Evolutionary conservation across 2,888 invertebrate genomes (phyloP).

Genomic region (Troides oblongomaculatus): DNA sequence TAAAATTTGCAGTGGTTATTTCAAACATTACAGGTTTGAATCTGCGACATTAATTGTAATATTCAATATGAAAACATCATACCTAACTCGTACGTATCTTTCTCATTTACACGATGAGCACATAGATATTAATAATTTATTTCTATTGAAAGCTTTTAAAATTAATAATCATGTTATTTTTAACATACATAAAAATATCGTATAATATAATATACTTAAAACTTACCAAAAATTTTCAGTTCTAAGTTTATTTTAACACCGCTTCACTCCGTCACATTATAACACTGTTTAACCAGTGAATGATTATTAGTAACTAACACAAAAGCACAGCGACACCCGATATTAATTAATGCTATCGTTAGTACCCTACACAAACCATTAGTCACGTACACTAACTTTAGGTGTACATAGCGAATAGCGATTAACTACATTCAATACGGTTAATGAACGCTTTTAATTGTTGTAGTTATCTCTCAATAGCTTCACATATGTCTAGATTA

Average conservation of each 20-base stretch:
- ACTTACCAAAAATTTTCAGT: neutral
- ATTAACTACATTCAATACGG: neutral
- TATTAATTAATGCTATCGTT: neutral
- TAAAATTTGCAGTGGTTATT: no score
- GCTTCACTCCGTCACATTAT: neutral
- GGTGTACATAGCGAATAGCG: neutral
- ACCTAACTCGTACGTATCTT: no score
- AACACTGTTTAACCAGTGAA: neutral
- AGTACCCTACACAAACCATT: neutral
- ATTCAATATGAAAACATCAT: no score
- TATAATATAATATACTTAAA: neutral
- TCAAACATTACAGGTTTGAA: no score
- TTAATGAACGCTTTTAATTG: neutral
- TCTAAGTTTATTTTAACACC: neutral
- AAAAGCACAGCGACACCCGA: neutral
- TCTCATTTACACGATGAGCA: no score
- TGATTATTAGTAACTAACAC: neutral
- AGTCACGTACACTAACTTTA: neutral
- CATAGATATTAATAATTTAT: no score
- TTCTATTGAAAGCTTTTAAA: neutral
- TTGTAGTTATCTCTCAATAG: conserved; percentile 14
- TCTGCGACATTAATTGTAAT: no score
- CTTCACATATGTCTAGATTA: conserved; percentile 22
- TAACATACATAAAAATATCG: neutral
- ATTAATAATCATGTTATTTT: neutral